phyloP scores from a whole-genome alignment of 2,888 invertebrate species.

The Cheilosia vernalis region DNA sequence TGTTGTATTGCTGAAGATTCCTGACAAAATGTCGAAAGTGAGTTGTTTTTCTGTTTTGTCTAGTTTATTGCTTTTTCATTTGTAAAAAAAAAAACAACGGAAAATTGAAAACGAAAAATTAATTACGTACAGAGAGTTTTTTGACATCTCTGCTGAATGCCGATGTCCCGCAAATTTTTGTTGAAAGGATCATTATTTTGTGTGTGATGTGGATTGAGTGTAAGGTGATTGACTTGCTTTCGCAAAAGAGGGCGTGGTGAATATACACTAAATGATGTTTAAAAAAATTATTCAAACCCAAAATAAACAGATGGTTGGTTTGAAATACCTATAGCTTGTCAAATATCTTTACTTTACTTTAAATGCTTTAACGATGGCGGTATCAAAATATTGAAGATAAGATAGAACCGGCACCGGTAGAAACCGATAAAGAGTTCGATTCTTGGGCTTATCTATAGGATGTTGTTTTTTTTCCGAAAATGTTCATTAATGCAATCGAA shows the following conservation, averaged over 20 bases:
- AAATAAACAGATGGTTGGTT: background rate
- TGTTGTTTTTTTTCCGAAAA: too few relatives aligned
- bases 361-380: background rate
- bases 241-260: background rate
- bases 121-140: conserved; percentile 10
- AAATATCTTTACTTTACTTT: background rate
- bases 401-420: conserved; percentile 2
- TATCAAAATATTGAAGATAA: conserved; percentile 2
- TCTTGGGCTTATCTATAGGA: too few relatives aligned
- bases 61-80: conserved; percentile 17
- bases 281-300: background rate
- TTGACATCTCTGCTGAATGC: conserved; percentile 5
- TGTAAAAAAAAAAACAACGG: background rate
- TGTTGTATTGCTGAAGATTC: conserved; percentile 26
- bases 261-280: background rate
- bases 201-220: conserved; percentile 21
- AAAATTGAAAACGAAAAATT: conserved; percentile 9
- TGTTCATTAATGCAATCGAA: too few relatives aligned
- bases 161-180: background rate
- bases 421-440: background rate
- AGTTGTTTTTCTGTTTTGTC: conserved; percentile 25
- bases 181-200: background rate
- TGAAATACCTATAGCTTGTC: background rate
- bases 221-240: conserved; percentile 34
- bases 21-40: conserved; percentile 69